phyloP scores from a whole-genome alignment of 2,797 vertebrate genomes.

The Sandelia bainsii region DNA sequence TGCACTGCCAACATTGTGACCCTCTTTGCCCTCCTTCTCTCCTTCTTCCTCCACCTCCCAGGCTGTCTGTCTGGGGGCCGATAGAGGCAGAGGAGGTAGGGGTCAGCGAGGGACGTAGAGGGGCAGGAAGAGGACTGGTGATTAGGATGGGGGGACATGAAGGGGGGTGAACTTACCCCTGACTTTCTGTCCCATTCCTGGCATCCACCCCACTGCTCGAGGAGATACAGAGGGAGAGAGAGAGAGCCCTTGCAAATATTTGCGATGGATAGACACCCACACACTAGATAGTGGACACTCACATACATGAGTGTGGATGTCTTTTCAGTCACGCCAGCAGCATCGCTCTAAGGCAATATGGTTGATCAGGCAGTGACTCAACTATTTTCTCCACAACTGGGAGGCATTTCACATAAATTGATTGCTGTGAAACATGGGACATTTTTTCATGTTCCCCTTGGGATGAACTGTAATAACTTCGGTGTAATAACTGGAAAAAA shows the following conservation, averaged over 20 bases:
- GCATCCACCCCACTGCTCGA: conserved; percentile 63
- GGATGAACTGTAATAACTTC: background rate
- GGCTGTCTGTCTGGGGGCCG: conserved; percentile 73
- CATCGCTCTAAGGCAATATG: too few relatives aligned
- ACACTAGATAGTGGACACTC: conserved; percentile 62
- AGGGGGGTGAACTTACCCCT: conserved; percentile 56
- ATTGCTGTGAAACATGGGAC: background rate
- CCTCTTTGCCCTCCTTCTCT: conserved; percentile 29
- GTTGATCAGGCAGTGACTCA: too few relatives aligned
- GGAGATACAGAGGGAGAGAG: conserved; percentile 49
- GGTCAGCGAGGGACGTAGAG: conserved; percentile 20
- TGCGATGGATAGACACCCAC: conserved; percentile 71
- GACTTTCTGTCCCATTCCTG: conserved; percentile 74
- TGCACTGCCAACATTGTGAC: conserved; percentile 70
- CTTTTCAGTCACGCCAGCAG: background rate
- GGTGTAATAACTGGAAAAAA: background rate
- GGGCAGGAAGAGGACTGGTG: conserved; percentile 78
- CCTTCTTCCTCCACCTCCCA: conserved; percentile 50
- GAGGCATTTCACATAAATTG: background rate
- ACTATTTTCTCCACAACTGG: background rate
- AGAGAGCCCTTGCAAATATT: conserved; percentile 74
- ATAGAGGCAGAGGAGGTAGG: conserved; percentile 50
- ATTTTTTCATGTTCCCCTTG: background rate
- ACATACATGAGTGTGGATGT: background rate
- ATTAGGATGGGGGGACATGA: conserved; percentile 66